Percentiles rank a stretch among this genome's conserved stretches.
Conservation (phyloP, 2,888 invertebrate genomes). For the Lapara coniferarum region DNA sequence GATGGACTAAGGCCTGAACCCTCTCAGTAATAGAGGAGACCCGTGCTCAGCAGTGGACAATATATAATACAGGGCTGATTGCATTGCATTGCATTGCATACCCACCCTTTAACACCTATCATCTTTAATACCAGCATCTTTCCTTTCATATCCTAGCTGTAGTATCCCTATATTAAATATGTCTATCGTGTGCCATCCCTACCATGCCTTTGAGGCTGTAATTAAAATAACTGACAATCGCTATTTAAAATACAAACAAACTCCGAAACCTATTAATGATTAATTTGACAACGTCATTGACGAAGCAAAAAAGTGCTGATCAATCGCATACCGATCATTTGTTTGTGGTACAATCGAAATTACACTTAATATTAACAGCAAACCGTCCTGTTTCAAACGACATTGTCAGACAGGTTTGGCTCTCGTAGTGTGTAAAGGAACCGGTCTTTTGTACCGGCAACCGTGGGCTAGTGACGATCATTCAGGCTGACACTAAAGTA, state of each 20-base stretch:
- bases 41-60: too few species aligned
- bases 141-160: too few species aligned
- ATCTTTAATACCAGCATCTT: too few species aligned
- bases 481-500: conserved; percentile 26
- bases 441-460: conserved; percentile 7
- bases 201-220: too few species aligned
- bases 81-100: too few species aligned
- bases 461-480: conserved; percentile 10
- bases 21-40: too few species aligned
- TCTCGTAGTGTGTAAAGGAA: conserved; percentile 17
- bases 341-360: background rate
- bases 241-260: conserved; percentile 4
- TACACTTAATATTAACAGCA: background rate
- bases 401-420: background rate
- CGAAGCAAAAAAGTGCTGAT: conserved; percentile 18
- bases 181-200: too few species aligned
- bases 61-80: too few species aligned
- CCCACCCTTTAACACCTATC: too few species aligned
- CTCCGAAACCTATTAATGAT: conserved; percentile 17
- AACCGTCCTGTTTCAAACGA: background rate
- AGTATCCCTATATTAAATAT: too few species aligned
- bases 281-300: conserved; percentile 20
- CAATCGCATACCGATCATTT: conserved; percentile 23
- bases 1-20: too few species aligned
- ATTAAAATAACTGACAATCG: too few species aligned